Percentiles rank a stretch among this genome's conserved stretches.
These are phyloP conservation scores for Pyrocoelia pectoralis DNA, from an alignment of 2,888 invertebrate species.

Conservation along the genomic window DNA sequence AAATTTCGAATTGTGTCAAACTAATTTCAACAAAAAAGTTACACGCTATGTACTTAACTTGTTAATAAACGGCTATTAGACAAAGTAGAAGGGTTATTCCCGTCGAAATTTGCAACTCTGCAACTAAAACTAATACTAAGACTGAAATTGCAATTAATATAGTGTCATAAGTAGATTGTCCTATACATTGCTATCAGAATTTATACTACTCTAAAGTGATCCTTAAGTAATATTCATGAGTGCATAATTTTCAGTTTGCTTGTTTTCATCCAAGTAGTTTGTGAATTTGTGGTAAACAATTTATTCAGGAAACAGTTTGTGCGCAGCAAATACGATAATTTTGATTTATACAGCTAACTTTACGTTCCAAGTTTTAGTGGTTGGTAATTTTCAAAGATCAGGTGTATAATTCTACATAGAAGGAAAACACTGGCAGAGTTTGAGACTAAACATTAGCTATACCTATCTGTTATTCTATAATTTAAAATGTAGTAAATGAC, in stretches of 20 bases:
- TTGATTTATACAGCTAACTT: slow-evolving; percentile 5
- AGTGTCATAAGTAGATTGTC: slow-evolving; percentile 22
- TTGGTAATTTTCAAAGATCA: neutral
- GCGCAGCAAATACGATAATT: slow-evolving; percentile 16
- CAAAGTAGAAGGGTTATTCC: neutral
- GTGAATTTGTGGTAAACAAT: slow-evolving; percentile 28
- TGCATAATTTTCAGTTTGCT: slow-evolving; percentile 33
- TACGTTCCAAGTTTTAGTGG: neutral
- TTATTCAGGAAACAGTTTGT: slow-evolving; percentile 18
- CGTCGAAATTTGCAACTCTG: neutral
- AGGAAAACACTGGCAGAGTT: too few species aligned
- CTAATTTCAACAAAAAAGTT: too few species aligned
- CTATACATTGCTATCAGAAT: too few species aligned
- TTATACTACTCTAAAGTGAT: slow-evolving; percentile 20
- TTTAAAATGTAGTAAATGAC: too few species aligned
- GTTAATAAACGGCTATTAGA: neutral
- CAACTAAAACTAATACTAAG: slow-evolving; percentile 10
- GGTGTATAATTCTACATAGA: too few species aligned
- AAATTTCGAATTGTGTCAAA: too few species aligned
- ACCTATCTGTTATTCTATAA: too few species aligned
- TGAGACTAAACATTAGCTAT: too few species aligned
- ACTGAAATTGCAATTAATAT: slow-evolving; percentile 43
- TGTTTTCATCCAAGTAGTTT: slow-evolving; percentile 28
- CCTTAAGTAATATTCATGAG: slow-evolving; percentile 36
- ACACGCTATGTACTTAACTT: too few species aligned